phyloP scores from a whole-genome alignment of 2,888 invertebrate species.

The Tinea trinotella region DNA sequence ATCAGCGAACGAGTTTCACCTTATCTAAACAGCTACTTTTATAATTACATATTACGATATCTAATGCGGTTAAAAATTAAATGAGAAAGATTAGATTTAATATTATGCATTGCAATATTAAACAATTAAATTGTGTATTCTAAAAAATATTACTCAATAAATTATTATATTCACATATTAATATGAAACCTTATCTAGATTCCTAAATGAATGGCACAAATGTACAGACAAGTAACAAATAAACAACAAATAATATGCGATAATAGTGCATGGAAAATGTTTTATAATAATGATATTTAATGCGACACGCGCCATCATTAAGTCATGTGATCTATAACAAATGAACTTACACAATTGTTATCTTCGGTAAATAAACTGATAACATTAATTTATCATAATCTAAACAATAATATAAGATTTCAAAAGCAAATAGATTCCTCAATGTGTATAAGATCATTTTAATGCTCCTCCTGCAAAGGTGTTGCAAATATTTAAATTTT shows the following conservation, averaged over 20 bases:
- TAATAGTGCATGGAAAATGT: slow-evolving; percentile 45
- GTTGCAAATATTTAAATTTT: not conserved
- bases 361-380: slow-evolving; percentile 7
- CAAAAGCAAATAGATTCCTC: not conserved
- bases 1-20: not conserved
- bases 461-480: not conserved
- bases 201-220: slow-evolving; percentile 19
- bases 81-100: not conserved
- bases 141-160: no score
- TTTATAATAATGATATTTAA: slow-evolving; percentile 22
- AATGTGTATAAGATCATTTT: not conserved
- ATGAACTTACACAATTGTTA: slow-evolving; percentile 10
- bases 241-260: slow-evolving; percentile 36
- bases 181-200: slow-evolving; percentile 20
- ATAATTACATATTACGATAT: not conserved
- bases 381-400: slow-evolving; percentile 13
- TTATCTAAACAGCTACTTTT: not conserved
- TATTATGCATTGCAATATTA: no score
- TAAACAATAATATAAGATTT: slow-evolving; percentile 14
- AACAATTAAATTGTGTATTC: no score
- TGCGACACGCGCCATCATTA: not conserved
- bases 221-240: slow-evolving; percentile 26
- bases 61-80: not conserved
- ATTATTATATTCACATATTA: no score
- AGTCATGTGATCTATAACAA: slow-evolving; percentile 10